Conservation (phyloP, 2,113 vertebrate species). For the Notothenia coriiceps region DNA sequence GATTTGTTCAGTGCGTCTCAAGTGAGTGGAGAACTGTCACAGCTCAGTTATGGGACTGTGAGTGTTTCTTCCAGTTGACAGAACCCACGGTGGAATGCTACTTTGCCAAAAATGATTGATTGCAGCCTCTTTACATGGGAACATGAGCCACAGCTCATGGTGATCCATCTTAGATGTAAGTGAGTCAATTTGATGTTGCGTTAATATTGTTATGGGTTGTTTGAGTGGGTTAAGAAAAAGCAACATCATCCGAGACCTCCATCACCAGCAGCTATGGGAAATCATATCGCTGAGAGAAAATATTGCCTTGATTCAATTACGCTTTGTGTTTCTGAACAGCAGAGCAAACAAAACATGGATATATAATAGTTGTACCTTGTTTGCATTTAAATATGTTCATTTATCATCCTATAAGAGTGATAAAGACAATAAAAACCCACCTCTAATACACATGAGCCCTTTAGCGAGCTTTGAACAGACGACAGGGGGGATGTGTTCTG, state of each 20-base stretch:
- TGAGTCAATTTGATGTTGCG: slow-evolving; percentile 33
- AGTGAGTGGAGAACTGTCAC: slow-evolving; percentile 45
- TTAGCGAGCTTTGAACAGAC: neutral
- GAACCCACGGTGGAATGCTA: slow-evolving; percentile 1
- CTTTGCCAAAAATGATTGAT: slow-evolving; percentile 50
- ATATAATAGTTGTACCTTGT: slow-evolving; percentile 21
- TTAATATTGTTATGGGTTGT: slow-evolving; percentile 37
- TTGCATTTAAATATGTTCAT: slow-evolving; percentile 69
- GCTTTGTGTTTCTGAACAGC: neutral
- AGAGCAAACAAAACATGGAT: neutral
- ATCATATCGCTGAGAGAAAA: slow-evolving; percentile 33
- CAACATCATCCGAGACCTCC: slow-evolving; percentile 28
- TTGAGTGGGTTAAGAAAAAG: slow-evolving; percentile 38
- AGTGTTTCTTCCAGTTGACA: slow-evolving; percentile 35
- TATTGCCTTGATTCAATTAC: slow-evolving; percentile 44
- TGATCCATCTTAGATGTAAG: slow-evolving; percentile 46
- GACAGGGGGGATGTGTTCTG: slow-evolving; percentile 2
- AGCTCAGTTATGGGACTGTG: neutral
- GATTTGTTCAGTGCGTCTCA: slow-evolving; percentile 42
- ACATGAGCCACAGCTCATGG: neutral
- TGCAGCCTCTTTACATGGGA: slow-evolving; percentile 4
- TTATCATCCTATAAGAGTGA: slow-evolving; percentile 39
- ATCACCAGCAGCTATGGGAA: slow-evolving; percentile 14
- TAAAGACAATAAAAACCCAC: slow-evolving; percentile 13
- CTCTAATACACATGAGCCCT: slow-evolving; percentile 9